These are phyloP conservation scores for Tipula unca DNA, from an alignment of 2,888 invertebrate genomes.

Conservation along the genomic window DNA sequence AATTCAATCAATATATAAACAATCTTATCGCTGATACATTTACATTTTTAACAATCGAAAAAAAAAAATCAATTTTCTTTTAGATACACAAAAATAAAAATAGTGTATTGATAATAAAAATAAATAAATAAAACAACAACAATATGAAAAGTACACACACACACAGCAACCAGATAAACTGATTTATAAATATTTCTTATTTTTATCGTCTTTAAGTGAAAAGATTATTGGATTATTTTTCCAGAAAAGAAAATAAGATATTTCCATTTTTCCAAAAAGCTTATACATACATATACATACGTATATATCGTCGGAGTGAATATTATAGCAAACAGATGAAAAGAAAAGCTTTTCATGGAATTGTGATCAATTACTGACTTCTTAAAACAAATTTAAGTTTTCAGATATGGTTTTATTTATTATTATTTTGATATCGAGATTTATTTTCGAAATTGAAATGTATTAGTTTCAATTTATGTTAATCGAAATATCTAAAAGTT, in stretches of 20 bases:
- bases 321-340: too few species aligned
- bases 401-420: neutral
- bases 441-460: neutral
- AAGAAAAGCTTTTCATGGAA: neutral
- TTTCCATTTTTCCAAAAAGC: neutral
- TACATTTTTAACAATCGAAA: too few species aligned
- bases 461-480: neutral
- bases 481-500: neutral
- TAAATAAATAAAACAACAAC: too few species aligned
- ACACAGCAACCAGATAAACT: neutral
- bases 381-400: neutral
- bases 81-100: too few species aligned
- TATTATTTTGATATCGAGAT: neutral
- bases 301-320: too few species aligned
- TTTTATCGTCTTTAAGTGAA: slow-evolving; percentile 14
- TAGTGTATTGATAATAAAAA: too few species aligned
- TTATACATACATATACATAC: neutral
- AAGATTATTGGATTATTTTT: neutral
- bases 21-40: too few species aligned
- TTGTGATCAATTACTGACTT: neutral
- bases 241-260: neutral
- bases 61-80: too few species aligned
- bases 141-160: neutral
- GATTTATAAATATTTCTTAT: neutral
- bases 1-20: too few species aligned